Conservation (phyloP, 2,888 invertebrate species). For the Fragum fragum region DNA sequence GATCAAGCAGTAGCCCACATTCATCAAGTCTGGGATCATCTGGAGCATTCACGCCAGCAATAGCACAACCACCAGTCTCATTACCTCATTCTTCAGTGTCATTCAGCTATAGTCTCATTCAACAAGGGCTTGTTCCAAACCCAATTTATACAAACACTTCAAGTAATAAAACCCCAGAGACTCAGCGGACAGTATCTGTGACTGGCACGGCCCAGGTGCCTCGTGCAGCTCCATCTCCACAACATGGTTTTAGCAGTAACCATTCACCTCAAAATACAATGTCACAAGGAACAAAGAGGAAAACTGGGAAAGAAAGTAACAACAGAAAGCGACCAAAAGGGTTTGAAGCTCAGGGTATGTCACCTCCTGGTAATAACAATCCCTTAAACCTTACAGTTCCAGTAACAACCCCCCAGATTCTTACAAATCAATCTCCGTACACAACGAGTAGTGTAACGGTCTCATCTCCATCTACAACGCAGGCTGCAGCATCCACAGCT, state of each 20-base stretch:
- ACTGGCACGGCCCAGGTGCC: constrained; percentile 66
- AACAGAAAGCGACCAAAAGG: constrained; percentile 74
- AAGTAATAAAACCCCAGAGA: constrained; percentile 54
- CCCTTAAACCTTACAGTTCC: constrained; percentile 73
- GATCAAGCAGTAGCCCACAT: constrained; percentile 56
- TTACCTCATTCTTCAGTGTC: constrained; percentile 76
- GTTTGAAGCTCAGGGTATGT: constrained; percentile 46
- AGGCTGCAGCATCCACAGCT: constrained; percentile 78
- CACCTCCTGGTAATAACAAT: constrained; percentile 52
- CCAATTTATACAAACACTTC: constrained; percentile 84
- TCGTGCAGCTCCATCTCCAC: constrained; percentile 65
- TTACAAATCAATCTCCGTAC: constrained; percentile 81
- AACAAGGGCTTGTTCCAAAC: constrained; percentile 87
- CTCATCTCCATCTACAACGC: constrained; percentile 60
- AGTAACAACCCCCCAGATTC: constrained; percentile 81
- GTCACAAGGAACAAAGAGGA: constrained; percentile 73
- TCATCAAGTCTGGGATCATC: constrained; percentile 55
- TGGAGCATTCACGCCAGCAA: constrained; percentile 70
- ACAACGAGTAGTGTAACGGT: constrained; percentile 72
- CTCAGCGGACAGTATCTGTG: constrained; percentile 64
- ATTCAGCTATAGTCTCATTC: constrained; percentile 84
- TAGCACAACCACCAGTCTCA: constrained; percentile 81
- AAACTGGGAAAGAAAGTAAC: constrained; percentile 72
- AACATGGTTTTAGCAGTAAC: constrained; percentile 59
- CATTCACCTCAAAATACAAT: constrained; percentile 52